A percentile compares a stretch with the other conserved stretches of the same genome.
phyloP scores from a whole-genome alignment of 1,140 invertebrate genomes.

The Mamestra configurata region DNA sequence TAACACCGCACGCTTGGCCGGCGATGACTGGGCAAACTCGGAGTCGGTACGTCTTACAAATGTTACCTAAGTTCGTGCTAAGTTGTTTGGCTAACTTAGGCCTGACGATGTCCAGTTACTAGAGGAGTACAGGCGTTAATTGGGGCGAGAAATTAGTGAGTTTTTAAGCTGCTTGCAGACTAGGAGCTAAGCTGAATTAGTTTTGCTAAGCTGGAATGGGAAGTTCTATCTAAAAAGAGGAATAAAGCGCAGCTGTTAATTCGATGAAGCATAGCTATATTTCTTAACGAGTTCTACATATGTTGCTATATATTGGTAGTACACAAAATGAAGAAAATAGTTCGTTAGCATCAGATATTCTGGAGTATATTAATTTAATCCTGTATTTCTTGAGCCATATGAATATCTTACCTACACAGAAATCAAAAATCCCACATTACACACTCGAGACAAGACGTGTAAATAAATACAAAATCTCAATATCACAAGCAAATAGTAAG shows the following conservation, averaged over 20 bases:
- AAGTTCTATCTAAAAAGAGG: too few species aligned
- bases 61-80: constrained; percentile 63
- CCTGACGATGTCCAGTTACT: constrained; percentile 53
- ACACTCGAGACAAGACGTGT: constrained; percentile 1
- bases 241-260: too few species aligned
- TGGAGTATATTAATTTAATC: not conserved
- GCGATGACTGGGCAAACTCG: constrained; percentile 54
- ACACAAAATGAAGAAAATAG: too few species aligned
- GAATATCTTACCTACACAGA: too few species aligned
- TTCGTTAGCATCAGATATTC: not conserved
- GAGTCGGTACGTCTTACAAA: constrained; percentile 56
- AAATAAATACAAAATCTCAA: constrained; percentile 41
- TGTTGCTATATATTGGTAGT: too few species aligned
- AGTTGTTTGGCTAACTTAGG: constrained; percentile 61
- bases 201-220: too few species aligned
- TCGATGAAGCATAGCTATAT: too few species aligned
- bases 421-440: not conserved
- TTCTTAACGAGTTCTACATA: too few species aligned
- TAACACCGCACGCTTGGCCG: constrained; percentile 62
- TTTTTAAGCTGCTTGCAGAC: too few species aligned
- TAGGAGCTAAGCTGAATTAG: too few species aligned
- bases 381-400: not conserved
- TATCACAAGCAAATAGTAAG: constrained; percentile 51
- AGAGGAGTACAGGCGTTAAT: constrained; percentile 3
- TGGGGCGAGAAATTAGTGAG: not conserved